phyloP scores from a whole-genome alignment of 2,113 vertebrate species.

The Illadopsis cleaveri region DNA sequence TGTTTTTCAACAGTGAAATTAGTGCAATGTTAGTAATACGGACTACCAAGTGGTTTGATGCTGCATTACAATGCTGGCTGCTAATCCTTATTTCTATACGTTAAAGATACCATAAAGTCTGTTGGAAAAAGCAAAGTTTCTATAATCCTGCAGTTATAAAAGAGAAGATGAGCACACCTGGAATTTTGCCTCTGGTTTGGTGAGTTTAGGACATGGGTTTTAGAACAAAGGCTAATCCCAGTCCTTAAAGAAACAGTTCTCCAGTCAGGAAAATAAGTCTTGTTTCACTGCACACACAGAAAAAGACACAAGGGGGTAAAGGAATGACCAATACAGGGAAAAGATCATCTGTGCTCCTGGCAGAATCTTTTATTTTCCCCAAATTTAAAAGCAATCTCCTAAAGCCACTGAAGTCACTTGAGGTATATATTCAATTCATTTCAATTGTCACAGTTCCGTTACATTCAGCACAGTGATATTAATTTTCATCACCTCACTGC shows the following conservation, averaged over 20 bases:
- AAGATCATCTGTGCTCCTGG: neutral
- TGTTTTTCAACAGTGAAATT: neutral
- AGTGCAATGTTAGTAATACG: neutral
- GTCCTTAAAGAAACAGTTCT: neutral
- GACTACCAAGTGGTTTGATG: neutral
- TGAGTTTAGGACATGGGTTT: neutral
- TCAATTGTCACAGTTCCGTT: neutral
- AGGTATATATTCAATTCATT: conserved; percentile 9
- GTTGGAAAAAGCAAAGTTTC: neutral
- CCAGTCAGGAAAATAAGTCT: neutral
- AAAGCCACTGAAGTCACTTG: neutral
- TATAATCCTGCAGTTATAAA: neutral
- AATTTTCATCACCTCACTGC: conserved; percentile 33
- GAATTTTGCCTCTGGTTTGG: neutral
- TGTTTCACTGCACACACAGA: neutral
- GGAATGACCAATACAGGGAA: neutral
- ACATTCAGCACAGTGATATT: neutral
- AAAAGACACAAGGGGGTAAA: neutral
- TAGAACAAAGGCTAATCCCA: neutral
- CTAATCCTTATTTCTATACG: neutral
- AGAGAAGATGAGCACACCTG: neutral
- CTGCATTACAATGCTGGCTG: neutral
- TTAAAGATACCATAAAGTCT: neutral
- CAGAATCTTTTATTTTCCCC: neutral
- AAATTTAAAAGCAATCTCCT: neutral